These are phyloP conservation scores for Fissipunctia ypsillon DNA, from an alignment of 2,888 invertebrate genomes.

Conservation along the genomic window DNA sequence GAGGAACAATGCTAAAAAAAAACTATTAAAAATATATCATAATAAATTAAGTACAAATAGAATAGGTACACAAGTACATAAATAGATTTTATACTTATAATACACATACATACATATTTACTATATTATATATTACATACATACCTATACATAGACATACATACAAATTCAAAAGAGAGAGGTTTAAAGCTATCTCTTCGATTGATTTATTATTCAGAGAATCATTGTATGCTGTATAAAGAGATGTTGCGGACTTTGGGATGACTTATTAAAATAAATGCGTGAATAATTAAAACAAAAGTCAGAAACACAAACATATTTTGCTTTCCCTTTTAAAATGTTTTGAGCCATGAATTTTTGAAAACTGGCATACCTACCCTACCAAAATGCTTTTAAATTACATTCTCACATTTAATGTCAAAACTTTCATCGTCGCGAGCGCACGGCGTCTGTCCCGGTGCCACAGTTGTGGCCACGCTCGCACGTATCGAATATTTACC, in stretches of 20 bases:
- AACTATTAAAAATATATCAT: too few species aligned
- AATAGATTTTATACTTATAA: too few species aligned
- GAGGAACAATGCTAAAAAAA: too few species aligned
- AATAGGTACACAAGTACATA: too few species aligned
- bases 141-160: too few species aligned
- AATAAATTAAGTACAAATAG: too few species aligned
- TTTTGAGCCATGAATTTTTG: not conserved
- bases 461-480: slow-evolving; percentile 63
- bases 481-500: slow-evolving; percentile 65
- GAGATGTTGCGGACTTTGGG: too few species aligned
- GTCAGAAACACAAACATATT: not conserved
- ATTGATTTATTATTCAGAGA: slow-evolving; percentile 2
- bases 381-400: slow-evolving; percentile 35
- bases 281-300: slow-evolving; percentile 6
- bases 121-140: too few species aligned
- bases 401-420: slow-evolving; percentile 61
- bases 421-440: slow-evolving; percentile 64
- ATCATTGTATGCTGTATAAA: too few species aligned
- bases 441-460: slow-evolving; percentile 62
- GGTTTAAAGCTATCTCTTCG: too few species aligned
- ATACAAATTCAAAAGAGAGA: too few species aligned
- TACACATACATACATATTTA: too few species aligned
- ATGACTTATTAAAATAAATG: not conserved
- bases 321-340: slow-evolving; percentile 7
- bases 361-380: not conserved